Evolutionary conservation across 2,113 vertebrate species (phyloP).

Genomic region (Rhinopomastus cyanomelas): DNA sequence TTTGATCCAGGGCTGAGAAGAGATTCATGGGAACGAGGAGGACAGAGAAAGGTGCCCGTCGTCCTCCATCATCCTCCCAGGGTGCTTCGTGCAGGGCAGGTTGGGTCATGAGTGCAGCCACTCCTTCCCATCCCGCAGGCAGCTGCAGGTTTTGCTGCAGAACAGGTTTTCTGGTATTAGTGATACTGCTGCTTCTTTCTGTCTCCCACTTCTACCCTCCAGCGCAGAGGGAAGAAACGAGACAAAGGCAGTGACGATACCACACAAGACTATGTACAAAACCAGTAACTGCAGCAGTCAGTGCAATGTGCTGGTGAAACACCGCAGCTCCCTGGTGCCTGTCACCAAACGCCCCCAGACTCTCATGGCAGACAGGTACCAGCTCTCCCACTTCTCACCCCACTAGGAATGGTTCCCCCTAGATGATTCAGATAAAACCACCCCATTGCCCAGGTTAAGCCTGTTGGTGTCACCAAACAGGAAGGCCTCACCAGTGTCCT

Average conservation of each 20-base stretch:
- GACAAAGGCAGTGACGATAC: neutral
- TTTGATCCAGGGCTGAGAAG: neutral
- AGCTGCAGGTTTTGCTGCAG: slow-evolving; percentile 28
- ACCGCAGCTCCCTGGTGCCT: neutral
- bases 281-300: neutral
- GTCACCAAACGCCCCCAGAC: neutral
- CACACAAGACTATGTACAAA: neutral
- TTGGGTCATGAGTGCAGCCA: neutral
- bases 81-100: neutral
- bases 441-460: neutral
- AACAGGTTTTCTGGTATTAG: slow-evolving; percentile 52
- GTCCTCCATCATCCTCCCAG: neutral
- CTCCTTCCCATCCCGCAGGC: slow-evolving; percentile 3
- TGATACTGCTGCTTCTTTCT: neutral
- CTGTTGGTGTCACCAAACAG: neutral
- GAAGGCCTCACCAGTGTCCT: neutral
- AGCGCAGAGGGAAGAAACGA: neutral
- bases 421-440: neutral
- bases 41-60: neutral
- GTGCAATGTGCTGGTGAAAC: neutral
- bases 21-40: neutral
- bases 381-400: slow-evolving; percentile 1
- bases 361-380: slow-evolving; percentile 16
- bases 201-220: neutral
- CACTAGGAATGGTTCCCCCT: neutral